Base-by-base conservation (phyloP, 1,140 invertebrate species). In the Sweltsa coloradensis region DNA sequence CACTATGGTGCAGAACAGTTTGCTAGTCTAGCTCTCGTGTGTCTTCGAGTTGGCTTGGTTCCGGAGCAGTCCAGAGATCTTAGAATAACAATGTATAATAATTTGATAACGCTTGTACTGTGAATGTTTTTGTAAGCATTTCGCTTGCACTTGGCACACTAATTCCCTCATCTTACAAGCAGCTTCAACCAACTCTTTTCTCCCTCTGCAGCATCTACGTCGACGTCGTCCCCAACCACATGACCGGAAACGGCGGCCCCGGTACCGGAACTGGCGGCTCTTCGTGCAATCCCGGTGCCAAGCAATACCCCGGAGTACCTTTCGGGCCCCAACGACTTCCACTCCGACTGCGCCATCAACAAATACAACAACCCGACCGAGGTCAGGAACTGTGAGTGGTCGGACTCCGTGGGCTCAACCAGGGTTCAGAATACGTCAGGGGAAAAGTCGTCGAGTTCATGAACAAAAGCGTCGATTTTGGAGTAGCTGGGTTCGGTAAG, bases 221-320 rank as follows among this genome's bases (percentile, higher is more conserved):
- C 0, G 90, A 95, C 63, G 72, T 78, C 0, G 75, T 95, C 2
- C 67, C 92, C 25, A 95, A 95, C 58, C 89, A 95, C 62, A 94
- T 94, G 89, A 77, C 79, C 7, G 83, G 76, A n/a, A 65, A 74
- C 29, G 52, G 59, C 21, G 48, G 48, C 6, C 58, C 64, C 21
- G 73, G 74, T 13, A 59, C 63, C 5, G 83, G 81, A 3, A 79
- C 60, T 0, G 81, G 78, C 23, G 41, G 44, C 1, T 36, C 29
- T 22, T 23, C 42, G 11, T 19, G 16, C 34, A 29, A 72, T 16
- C 64, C 73, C 2, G 29, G 56, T 1, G 57, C 57, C 0, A 70
- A 66, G 19, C 50, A 57, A 0, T 82, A 75, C 55, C 75, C 78
- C 1, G 73, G 58, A 5, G 76, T 83, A 1, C 78, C 79, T 0